Evolutionary conservation across 2,797 vertebrate species (phyloP), one percentile per base, ranked within the genome.

Genomic region (Pangasius krempfi): DNA sequence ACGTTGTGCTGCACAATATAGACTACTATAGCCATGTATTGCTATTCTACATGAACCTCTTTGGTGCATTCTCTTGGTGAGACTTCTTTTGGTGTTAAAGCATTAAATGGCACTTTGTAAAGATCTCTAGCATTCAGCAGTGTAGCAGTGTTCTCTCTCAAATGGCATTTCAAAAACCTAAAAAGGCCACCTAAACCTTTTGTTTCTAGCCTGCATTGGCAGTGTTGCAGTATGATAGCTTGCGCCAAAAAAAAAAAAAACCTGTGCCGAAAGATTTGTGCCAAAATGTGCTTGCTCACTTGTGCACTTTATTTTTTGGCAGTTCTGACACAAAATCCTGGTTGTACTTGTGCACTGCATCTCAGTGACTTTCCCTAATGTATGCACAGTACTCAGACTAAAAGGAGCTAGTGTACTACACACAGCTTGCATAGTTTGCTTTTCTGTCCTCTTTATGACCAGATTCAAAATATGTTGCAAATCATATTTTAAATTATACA

Each of bases 301-400:
- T 58, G 37, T 4, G 18, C 52, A 80, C 18, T 80, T 80, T 58
- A 58, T 33, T 56, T 58, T 58, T 58, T 80, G 52, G n/a, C 76
- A 80, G n/a, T 56, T 76, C 73, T 50, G 73, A 76, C 73, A 76
- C 40, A 72, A 47, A 76, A 56, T 56, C 16, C n/a, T 56, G 52
- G 10, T 80, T 80, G 30, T 44, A 22, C 20, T 25, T 73, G 30
- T 33, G 68, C 68, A 70, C 33, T 72, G 33, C 16, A 40, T 44
- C 40, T 75, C 16, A 37, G 9, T 79, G 50, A 79, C 50, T 56
- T 56, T 54, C 76, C 78, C 52, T 22, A 22, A 6, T 80, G n/a
- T 56, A 33, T 56, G 52, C 73, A 76, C 16, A 80, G 18, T 80
- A 22, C 18, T 80, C 54, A 37, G 50, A 56, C 18, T 30, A 20